Conservation (phyloP, 2,888 invertebrate genomes). For the Auanema freiburgensis region DNA sequence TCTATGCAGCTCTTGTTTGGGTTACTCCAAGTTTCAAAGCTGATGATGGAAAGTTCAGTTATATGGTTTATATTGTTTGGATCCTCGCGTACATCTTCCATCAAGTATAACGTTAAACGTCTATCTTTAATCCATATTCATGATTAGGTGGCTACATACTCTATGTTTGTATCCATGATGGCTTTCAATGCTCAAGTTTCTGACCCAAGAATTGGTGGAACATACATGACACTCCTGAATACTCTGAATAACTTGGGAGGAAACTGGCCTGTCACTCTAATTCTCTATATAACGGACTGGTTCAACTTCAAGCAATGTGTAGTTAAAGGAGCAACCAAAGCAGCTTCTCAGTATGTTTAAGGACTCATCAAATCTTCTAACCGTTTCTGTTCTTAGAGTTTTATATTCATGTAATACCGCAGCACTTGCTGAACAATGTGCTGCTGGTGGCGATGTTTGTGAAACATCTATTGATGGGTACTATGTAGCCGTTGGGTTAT, state of each 20-base stretch:
- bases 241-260: conserved; percentile 94
- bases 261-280: conserved; percentile 79
- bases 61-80: conserved; percentile 75
- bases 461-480: conserved; percentile 58
- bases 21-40: conserved; percentile 78
- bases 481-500: conserved; percentile 58
- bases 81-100: conserved; percentile 83
- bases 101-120: conserved; percentile 72
- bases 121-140: conserved; percentile 4
- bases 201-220: conserved; percentile 90
- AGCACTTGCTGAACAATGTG: conserved; percentile 53
- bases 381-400: conserved; percentile 42
- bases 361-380: background rate
- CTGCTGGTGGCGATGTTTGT: conserved; percentile 58
- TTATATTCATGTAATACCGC: conserved; percentile 56
- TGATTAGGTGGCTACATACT: conserved; percentile 82
- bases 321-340: conserved; percentile 50
- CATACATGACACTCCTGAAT: conserved; percentile 97
- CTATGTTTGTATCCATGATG: conserved; percentile 97
- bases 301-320: conserved; percentile 62
- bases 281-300: conserved; percentile 57
- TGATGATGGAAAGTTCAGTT: conserved; percentile 67
- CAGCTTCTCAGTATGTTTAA: conserved; percentile 3
- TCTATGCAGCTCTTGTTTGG: conserved; percentile 83
- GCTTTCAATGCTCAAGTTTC: conserved; percentile 95